Percentiles rank a stretch among this genome's conserved stretches.
These are phyloP conservation scores for Macrophya alboannulata DNA, from an alignment of 2,888 invertebrate genomes.

Conservation along the genomic window DNA sequence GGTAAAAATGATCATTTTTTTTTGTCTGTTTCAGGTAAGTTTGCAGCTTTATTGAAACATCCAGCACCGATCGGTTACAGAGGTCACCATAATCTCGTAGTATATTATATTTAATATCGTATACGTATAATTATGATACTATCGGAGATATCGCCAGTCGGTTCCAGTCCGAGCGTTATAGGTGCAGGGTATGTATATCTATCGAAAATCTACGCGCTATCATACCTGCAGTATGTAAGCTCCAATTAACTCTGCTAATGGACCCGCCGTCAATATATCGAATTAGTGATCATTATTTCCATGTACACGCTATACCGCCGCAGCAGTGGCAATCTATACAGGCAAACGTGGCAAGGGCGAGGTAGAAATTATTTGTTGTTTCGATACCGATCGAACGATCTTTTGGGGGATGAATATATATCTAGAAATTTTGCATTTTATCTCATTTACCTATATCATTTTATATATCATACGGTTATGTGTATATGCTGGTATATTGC, in stretches of 20 bases:
- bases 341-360: background rate
- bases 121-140: background rate
- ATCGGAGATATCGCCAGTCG: background rate
- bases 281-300: slow-evolving; percentile 34
- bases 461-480: too few relatives aligned
- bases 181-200: background rate
- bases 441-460: too few relatives aligned
- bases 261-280: slow-evolving; percentile 43
- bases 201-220: slow-evolving; percentile 29
- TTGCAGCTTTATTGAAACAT: background rate
- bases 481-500: too few relatives aligned
- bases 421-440: too few relatives aligned
- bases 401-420: too few relatives aligned
- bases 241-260: slow-evolving; percentile 51
- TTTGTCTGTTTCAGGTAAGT: slow-evolving; percentile 72
- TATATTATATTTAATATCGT: background rate
- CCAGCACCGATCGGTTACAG: background rate
- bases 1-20: slow-evolving; percentile 34
- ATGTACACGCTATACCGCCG: background rate
- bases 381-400: background rate
- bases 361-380: background rate
- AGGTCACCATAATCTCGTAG: background rate
- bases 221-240: slow-evolving; percentile 23
- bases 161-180: slow-evolving; percentile 1
- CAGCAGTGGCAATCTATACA: background rate